Base-by-base conservation (phyloP, 2,797 vertebrate genomes). In the Tenualosa thibaudeaui region DNA sequence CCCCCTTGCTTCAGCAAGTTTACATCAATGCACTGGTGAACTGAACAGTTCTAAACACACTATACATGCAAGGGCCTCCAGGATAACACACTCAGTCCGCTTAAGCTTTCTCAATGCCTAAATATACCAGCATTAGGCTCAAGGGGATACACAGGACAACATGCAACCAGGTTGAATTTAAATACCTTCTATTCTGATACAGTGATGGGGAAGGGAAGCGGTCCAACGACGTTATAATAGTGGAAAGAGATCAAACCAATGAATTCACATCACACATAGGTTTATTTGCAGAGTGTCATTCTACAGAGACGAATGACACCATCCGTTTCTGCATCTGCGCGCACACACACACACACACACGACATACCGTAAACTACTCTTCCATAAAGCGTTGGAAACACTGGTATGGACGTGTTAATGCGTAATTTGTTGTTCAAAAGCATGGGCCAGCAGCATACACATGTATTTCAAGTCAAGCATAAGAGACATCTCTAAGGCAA, bases 81-180 rank as follows among this genome's bases (percentile, higher is more conserved):
- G 17, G 68, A 40, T 78, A 78, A 43, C 37, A 46, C 71, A 46
- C 40, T 43, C 40, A 78, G 17, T 46, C 46, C 54, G 83, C 75
- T 75, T 82, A 40, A 24, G 81, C 81, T 75, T 84, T 85, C 84
- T 51, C 81, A 53, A 58, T 46, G 82, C 71, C 65, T 88, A 87
- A 78, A 78, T 89, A 86, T 60, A 86, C 68, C 51, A 81, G 68
- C 60, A 87, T 86, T 84, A 88, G 81, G 87, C 84, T 85, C 81
- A 53, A 19, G n/a, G 40, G 85, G 85, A 31, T 87, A 85, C 82
- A 88, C 83, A 87, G 84, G 82, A 81, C 75, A 58, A 26, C 54
- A 10, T 8, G 68, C 60, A 81, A 86, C n/a, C 83, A 82, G 43
- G 71, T 81, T 82, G 56, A 62, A 86, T 83, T 56, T 71, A 86